phyloP scores from a whole-genome alignment of 1,140 invertebrate species.

The Panagrolaimus sp. region DNA sequence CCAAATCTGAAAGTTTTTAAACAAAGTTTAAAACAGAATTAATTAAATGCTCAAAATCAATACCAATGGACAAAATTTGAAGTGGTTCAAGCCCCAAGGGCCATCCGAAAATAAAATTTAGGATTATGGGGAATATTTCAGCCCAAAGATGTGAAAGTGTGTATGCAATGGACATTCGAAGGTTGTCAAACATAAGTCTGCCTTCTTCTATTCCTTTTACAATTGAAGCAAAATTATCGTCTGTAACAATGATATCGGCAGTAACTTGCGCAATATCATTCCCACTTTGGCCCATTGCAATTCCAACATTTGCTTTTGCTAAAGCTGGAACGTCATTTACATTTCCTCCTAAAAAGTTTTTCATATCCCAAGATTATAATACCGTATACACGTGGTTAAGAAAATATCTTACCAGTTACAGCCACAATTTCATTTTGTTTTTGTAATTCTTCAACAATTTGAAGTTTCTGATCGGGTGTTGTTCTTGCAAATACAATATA shows the following conservation, averaged over 20 bases:
- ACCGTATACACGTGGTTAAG: background rate
- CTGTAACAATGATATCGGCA: constrained; percentile 69
- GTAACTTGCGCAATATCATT: constrained; percentile 50
- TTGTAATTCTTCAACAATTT: constrained; percentile 64
- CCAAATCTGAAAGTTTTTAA: constrained; percentile 49
- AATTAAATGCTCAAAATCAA: background rate
- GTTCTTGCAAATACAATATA: constrained; percentile 64
- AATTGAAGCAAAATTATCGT: constrained; percentile 56
- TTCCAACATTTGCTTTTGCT: constrained; percentile 43
- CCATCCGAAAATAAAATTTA: constrained; percentile 62
- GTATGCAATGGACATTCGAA: constrained; percentile 53
- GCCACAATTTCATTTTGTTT: constrained; percentile 46
- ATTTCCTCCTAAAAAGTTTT: constrained; percentile 57
- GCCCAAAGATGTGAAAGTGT: constrained; percentile 52
- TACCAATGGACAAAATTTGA: constrained; percentile 59
- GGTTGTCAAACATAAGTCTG: constrained; percentile 46
- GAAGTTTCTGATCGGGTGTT: constrained; percentile 64
- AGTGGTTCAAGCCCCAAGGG: constrained; percentile 62
- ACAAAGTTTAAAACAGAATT: constrained; percentile 7
- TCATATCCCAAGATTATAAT: constrained; percentile 27
- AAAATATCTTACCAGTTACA: constrained; percentile 36
- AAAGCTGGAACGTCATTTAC: constrained; percentile 59
- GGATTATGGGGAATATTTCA: constrained; percentile 63
- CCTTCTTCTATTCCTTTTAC: constrained; percentile 26
- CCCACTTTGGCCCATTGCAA: constrained; percentile 54